Evolutionary conservation across 2,797 vertebrate species (phyloP).

Genomic region (Pempheris klunzingeri): DNA sequence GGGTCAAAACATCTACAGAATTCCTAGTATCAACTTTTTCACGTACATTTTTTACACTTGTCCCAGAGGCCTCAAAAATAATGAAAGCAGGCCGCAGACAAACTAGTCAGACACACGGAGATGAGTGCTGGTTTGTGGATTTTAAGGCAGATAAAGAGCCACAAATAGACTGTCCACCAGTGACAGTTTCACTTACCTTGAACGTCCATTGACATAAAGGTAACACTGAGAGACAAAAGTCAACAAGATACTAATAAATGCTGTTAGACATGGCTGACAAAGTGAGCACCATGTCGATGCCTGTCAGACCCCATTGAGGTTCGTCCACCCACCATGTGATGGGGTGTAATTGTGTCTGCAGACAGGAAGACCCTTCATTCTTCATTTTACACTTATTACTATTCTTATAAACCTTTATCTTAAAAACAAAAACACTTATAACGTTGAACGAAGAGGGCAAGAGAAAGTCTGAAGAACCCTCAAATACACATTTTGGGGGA

Average conservation of each 20-base stretch:
- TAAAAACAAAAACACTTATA: neutral
- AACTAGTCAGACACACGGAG: slow-evolving; percentile 50
- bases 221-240: slow-evolving; percentile 78
- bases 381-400: slow-evolving; percentile 18
- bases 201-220: slow-evolving; percentile 61
- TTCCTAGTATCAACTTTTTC: slow-evolving; percentile 39
- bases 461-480: neutral
- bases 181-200: slow-evolving; percentile 80
- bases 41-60: slow-evolving; percentile 32
- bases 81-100: slow-evolving; percentile 73
- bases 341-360: slow-evolving; percentile 32
- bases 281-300: slow-evolving; percentile 49
- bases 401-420: slow-evolving; percentile 5
- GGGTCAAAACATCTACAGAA: slow-evolving; percentile 19
- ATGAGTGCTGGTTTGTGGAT: slow-evolving; percentile 49
- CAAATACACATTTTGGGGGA: neutral
- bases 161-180: slow-evolving; percentile 51
- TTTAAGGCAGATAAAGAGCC: slow-evolving; percentile 56
- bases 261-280: slow-evolving; percentile 75
- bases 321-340: slow-evolving; percentile 48
- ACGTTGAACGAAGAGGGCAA: neutral
- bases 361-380: slow-evolving; percentile 33
- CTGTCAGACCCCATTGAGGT: slow-evolving; percentile 65
- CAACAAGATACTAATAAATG: slow-evolving; percentile 74
- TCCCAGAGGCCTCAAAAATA: slow-evolving; percentile 52